Base-by-base conservation (phyloP, 2,113 vertebrate species). In the Podarcis cretensis region DNA sequence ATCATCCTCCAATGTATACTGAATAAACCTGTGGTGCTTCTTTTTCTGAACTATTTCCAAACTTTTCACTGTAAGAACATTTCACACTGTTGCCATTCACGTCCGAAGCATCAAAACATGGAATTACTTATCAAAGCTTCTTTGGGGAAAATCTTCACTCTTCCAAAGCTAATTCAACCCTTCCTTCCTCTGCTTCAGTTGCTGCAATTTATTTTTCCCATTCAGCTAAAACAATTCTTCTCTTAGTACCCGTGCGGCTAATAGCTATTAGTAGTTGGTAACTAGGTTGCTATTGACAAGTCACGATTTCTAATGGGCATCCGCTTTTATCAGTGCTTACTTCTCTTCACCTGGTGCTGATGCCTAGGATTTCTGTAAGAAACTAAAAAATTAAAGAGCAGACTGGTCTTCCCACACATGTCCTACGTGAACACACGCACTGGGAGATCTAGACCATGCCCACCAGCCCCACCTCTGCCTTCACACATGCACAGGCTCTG, bases 21-120 rank as follows among this genome's bases (percentile, higher is more conserved):
- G 94, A 83, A 66, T 80, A 89, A 92, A 27, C 23, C 73, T 40
- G 89, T 85, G 71, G 87, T 89, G 25, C 1, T 86, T 59, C 37
- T 87, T 76, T 81, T 83, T 84, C 30, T 75, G 88, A 86, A 1
- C 4, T 81, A 77, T 87, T 87, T 87, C 81, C 5, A 90, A 30
- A 20, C 76, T 74, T 73, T 83, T 91, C 68, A 81, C 63, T 88
- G 2, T 21, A 4, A 6, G 1, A n/a, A 8, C 0, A 0, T 83
- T 20, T 82, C 89, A 73, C 86, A 18, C 59, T 86, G 30, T 71
- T 73, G 6, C 1, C 7, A 1, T 3, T 77, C 5, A 14, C 79
- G 83, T 81, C 25, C 83, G 40, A 43, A 79, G 9, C 3, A n/a
- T 1, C 18, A 59, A 18, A 37, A 30, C 43, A 54, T 32, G 75